Conservation (phyloP, 2,797 vertebrate species). For the Molossus alvarezi region DNA sequence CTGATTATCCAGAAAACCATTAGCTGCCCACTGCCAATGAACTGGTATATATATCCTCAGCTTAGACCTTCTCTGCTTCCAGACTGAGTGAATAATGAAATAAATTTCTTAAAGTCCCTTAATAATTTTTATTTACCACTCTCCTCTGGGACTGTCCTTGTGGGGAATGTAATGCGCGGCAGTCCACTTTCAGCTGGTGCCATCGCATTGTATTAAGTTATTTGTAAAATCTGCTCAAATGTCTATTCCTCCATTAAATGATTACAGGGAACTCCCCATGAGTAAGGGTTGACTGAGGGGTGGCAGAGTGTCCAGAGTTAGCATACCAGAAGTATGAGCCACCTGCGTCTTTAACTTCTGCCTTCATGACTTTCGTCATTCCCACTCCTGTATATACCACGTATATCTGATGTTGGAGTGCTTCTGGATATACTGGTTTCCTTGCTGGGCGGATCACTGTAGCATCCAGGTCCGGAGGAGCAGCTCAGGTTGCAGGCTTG, state of each 20-base stretch:
- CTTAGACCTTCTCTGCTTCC: not conserved
- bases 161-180: not conserved
- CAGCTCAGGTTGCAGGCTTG: not conserved
- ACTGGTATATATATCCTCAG: not conserved
- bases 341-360: slow-evolving; percentile 13
- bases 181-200: not conserved
- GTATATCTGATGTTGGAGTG: not conserved
- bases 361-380: not conserved
- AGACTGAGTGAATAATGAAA: not conserved
- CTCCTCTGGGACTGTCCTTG: not conserved
- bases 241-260: slow-evolving; percentile 6
- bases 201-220: not conserved
- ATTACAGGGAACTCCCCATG: not conserved
- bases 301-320: not conserved
- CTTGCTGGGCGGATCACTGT: not conserved
- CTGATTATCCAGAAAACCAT: not conserved
- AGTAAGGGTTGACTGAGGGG: not conserved
- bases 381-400: not conserved
- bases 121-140: not conserved
- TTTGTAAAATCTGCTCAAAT: not conserved
- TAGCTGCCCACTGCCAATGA: not conserved
- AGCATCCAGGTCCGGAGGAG: not conserved
- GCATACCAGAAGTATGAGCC: not conserved
- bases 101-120: not conserved
- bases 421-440: not conserved